Percentiles rank a stretch among this genome's conserved stretches.
These are phyloP conservation scores for Seira musarum DNA, from an alignment of 2,888 invertebrate genomes.

Conservation along the genomic window DNA sequence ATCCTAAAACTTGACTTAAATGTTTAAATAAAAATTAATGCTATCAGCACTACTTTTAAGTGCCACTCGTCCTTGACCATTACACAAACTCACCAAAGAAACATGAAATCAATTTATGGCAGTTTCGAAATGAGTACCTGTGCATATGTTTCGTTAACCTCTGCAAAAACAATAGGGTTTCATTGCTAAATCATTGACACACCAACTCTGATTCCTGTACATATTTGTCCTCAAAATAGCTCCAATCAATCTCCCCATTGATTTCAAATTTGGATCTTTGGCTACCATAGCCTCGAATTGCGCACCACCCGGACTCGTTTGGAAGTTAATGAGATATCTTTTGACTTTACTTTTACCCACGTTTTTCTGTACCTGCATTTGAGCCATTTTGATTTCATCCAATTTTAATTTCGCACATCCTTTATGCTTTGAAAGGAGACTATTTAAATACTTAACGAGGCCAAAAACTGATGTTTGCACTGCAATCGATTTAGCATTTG, in stretches of 20 bases:
- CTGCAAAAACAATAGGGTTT: conserved; percentile 72
- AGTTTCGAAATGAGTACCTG: too few relatives aligned
- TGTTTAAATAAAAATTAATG: too few relatives aligned
- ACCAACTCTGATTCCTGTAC: conserved; percentile 72
- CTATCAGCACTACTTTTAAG: too few relatives aligned
- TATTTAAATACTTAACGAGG: conserved; percentile 74
- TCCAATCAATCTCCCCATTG: conserved; percentile 74
- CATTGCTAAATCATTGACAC: conserved; percentile 70
- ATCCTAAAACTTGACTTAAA: too few relatives aligned
- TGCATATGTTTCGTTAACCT: too few relatives aligned
- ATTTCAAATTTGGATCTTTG: conserved; percentile 62
- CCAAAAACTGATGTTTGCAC: conserved; percentile 79
- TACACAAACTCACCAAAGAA: too few relatives aligned
- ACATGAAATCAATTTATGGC: too few relatives aligned
- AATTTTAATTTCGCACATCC: conserved; percentile 80
- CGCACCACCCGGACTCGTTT: conserved; percentile 79
- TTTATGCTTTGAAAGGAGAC: too few relatives aligned
- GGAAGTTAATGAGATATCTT: conserved; percentile 32
- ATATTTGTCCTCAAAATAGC: conserved; percentile 72
- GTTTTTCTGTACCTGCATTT: too few relatives aligned
- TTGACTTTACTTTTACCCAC: too few relatives aligned
- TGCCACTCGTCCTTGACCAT: too few relatives aligned
- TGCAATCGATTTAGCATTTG: conserved; percentile 71
- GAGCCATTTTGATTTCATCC: too few relatives aligned
- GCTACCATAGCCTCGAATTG: conserved; percentile 85